phyloP scores from a whole-genome alignment of 2,888 invertebrate genomes.

The Rhynchonema sp. region DNA sequence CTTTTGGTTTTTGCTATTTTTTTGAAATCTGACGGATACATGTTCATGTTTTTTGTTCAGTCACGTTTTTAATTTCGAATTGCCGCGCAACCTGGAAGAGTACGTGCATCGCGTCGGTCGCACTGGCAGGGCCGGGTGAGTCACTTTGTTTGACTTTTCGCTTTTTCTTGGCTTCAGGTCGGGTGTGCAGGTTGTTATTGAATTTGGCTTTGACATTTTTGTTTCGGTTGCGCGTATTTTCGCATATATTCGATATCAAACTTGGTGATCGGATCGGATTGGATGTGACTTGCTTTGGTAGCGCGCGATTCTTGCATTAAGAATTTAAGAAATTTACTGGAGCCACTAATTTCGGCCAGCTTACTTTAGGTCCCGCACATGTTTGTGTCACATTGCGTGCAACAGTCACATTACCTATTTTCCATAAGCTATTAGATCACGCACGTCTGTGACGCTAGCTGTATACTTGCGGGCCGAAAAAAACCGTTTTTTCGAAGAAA shows the following conservation, averaged over 20 bases:
- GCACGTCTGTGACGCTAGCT: too few species aligned
- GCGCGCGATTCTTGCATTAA: too few species aligned
- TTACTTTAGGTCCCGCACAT: too few species aligned
- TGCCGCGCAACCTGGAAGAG: slow-evolving; percentile 79
- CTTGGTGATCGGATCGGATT: too few species aligned
- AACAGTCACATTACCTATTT: too few species aligned
- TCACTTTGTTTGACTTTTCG: background rate
- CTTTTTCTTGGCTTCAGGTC: background rate
- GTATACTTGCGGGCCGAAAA: too few species aligned
- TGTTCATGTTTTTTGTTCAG: slow-evolving; percentile 28
- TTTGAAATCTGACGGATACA: background rate
- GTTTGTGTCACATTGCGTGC: too few species aligned
- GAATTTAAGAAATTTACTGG: too few species aligned
- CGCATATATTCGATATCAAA: background rate
- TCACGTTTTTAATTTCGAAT: slow-evolving; percentile 77
- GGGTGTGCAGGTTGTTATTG: background rate
- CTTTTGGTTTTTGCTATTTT: background rate
- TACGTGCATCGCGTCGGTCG: slow-evolving; percentile 85
- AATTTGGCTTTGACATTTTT: background rate
- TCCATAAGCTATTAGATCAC: too few species aligned
- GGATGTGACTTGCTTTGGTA: too few species aligned
- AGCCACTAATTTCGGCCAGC: too few species aligned
- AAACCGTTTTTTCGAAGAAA: too few species aligned
- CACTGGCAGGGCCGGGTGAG: slow-evolving; percentile 66
- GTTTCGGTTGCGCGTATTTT: background rate